A percentile compares a stretch with the other conserved stretches of the same genome.
These are phyloP conservation scores for Ochropleura plecta DNA, from an alignment of 2,888 invertebrate species.

Conservation along the genomic window DNA sequence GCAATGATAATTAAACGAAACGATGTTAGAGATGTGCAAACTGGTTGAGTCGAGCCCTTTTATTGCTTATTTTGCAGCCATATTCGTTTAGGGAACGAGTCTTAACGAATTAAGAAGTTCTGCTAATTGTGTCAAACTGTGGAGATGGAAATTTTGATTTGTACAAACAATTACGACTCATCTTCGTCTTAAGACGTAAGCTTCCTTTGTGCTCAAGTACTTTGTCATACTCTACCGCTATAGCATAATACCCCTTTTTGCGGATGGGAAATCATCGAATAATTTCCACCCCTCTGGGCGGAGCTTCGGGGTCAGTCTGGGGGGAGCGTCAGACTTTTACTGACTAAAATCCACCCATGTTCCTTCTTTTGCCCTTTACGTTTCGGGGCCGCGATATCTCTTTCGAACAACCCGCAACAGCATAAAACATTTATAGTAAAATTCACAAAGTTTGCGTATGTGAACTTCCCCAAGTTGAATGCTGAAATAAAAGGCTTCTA, in stretches of 20 bases:
- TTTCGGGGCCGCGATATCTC: too few species aligned
- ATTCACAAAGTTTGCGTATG: constrained; percentile 60
- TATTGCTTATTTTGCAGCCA: constrained; percentile 85
- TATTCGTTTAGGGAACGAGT: constrained; percentile 81
- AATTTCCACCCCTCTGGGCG: too few species aligned
- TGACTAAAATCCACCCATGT: too few species aligned
- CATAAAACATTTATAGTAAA: constrained; percentile 35
- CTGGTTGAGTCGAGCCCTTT: constrained; percentile 83
- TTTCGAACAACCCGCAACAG: too few species aligned
- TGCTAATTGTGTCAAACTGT: constrained; percentile 77
- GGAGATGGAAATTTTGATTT: constrained; percentile 70
- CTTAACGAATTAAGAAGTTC: constrained; percentile 83
- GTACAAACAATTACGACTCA: constrained; percentile 71
- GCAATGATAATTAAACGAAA: constrained; percentile 87
- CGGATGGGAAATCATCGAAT: too few species aligned
- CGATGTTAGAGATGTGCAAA: constrained; percentile 85
- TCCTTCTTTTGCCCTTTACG: too few species aligned
- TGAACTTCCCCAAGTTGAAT: constrained; percentile 57
- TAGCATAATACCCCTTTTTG: background rate
- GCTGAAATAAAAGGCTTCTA: constrained; percentile 61
- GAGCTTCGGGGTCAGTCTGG: too few species aligned
- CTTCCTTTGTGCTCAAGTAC: constrained; percentile 43
- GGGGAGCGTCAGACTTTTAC: too few species aligned
- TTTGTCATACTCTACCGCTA: constrained; percentile 38
- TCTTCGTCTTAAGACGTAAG: constrained; percentile 69